Base-by-base conservation (phyloP, 2,888 invertebrate species). In the Lapara coniferarum region DNA sequence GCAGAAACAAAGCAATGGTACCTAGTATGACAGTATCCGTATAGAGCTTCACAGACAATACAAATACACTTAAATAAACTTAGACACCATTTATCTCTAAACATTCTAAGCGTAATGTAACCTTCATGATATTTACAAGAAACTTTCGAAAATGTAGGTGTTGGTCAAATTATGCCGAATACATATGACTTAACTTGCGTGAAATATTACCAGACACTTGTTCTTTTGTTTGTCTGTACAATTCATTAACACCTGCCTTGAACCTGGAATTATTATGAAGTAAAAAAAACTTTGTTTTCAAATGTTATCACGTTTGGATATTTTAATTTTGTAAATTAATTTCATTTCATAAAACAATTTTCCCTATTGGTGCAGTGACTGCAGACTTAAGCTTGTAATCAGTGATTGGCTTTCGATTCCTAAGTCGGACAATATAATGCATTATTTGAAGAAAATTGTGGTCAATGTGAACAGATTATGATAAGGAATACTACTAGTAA, bases 91-190 rank as follows among this genome's bases (percentile, higher is more conserved):
- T 49, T 46, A 16, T 13, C 49, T 63, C 49, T 19, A 49, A 49
- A 63, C 13, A 63, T 63, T 63, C 12, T 63, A 7, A 49, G 19
- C 13, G 46, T 63, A 63, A 63, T 63, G 19, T 46, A 63, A 63
- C 63, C 63, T 63, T 63, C 63, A 49, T 19, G 16, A 63, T 59
- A 59, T 59, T 63, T 63, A 19, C 63, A 19, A 63, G 63, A 63
- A 19, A 63, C 63, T 63, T 63, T 63, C 63, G 63, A 63, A 63
- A 63, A 49, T 19, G 19, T 19, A 63, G 19, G 49, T 63, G 63
- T 63, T 63, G 49, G 49, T 63, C 49, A 63, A 63, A 63, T 16
- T 49, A 49, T 63, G 49, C 49, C 19, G 19, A 16, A 37, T 58
- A 58, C 12, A 63, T 63, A 63, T 63, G 56, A 56, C 25, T 63